Percentiles rank a stretch among this genome's conserved stretches.
Evolutionary conservation across 2,797 vertebrate genomes (phyloP).

Genomic region (Dipus sagitta): DNA sequence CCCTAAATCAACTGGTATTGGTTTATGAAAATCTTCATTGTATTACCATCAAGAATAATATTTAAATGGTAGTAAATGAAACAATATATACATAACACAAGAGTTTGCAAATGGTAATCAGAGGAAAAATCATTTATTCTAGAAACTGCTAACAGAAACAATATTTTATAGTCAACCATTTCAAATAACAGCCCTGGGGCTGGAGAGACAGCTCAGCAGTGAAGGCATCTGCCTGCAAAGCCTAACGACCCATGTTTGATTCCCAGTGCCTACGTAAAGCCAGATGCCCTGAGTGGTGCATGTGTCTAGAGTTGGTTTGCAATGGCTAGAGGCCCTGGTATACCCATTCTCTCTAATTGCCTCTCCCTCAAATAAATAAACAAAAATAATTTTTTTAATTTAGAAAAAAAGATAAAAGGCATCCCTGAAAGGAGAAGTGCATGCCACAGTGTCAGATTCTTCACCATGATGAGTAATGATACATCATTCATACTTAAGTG

Average conservation of each 20-base stretch:
- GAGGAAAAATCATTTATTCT: slow-evolving; percentile 45
- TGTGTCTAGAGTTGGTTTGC: no score
- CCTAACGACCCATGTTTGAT: no score
- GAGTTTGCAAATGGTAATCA: slow-evolving; percentile 40
- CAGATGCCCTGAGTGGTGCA: no score
- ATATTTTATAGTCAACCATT: not conserved
- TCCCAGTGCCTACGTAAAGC: no score
- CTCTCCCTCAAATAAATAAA: not conserved
- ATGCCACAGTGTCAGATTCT: not conserved
- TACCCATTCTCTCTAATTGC: no score
- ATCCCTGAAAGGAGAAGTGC: not conserved
- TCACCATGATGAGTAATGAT: not conserved
- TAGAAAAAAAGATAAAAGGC: not conserved
- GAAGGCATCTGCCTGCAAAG: no score
- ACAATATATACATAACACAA: slow-evolving; percentile 31
- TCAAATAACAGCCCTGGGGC: not conserved
- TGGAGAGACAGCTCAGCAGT: no score
- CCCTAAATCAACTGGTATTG: not conserved
- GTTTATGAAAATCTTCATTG: slow-evolving; percentile 48
- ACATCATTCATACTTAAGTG: not conserved
- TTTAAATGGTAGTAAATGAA: slow-evolving; percentile 45
- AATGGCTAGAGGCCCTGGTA: no score
- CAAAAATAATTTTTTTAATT: no score
- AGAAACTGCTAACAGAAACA: not conserved
- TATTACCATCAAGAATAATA: not conserved